phyloP scores from a whole-genome alignment of 2,113 vertebrate genomes.

The Macroglossus sobrinus region DNA sequence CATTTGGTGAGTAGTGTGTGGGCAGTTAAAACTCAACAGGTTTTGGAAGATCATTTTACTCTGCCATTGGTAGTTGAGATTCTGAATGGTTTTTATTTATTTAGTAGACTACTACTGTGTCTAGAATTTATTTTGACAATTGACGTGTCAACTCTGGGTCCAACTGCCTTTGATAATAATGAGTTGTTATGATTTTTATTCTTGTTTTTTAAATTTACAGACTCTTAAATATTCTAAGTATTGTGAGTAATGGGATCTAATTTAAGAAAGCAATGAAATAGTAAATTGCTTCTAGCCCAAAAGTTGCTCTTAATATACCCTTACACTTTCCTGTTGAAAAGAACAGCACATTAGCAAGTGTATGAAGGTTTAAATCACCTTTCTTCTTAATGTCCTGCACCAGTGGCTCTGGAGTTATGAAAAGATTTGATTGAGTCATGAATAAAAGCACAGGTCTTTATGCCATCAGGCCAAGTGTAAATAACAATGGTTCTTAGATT shows the following conservation, averaged over 20 bases:
- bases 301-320: background rate
- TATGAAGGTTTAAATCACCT: background rate
- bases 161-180: constrained; percentile 5
- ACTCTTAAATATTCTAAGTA: background rate
- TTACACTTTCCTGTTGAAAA: background rate
- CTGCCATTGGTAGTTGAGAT: background rate
- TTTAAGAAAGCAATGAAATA: constrained; percentile 1
- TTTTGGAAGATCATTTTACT: background rate
- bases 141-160: background rate
- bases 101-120: background rate
- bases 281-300: background rate
- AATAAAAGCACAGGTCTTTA: background rate
- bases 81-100: background rate
- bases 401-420: background rate
- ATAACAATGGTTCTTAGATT: background rate
- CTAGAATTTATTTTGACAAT: background rate
- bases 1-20: background rate
- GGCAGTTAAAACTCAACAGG: background rate
- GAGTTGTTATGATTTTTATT: constrained; percentile 2
- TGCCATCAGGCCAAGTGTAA: background rate
- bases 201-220: constrained; percentile 11
- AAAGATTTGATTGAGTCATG: background rate
- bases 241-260: background rate
- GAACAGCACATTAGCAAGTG: background rate
- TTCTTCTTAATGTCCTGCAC: background rate